These are phyloP conservation scores for Parasteatoda lunata DNA, from an alignment of 2,888 invertebrate genomes.

Conservation along the genomic window DNA sequence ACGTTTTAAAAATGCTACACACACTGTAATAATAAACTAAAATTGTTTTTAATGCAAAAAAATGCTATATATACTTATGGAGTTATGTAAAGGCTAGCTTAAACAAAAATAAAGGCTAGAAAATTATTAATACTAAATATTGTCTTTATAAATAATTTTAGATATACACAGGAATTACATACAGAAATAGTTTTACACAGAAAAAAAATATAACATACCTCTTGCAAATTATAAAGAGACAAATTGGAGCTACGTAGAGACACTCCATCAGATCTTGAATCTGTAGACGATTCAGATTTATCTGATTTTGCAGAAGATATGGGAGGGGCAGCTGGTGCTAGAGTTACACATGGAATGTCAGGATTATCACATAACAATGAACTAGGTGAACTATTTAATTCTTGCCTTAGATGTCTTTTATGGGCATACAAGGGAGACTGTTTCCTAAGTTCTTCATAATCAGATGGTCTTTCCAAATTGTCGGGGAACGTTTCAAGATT, in stretches of 20 bases:
- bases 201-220: slow-evolving; percentile 31
- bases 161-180: too few relatives aligned
- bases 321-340: slow-evolving; percentile 57
- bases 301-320: slow-evolving; percentile 48
- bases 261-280: slow-evolving; percentile 34
- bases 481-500: slow-evolving; percentile 67
- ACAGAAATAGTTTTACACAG: background rate
- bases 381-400: slow-evolving; percentile 62
- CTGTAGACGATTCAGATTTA: slow-evolving; percentile 55
- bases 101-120: too few relatives aligned
- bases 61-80: too few relatives aligned
- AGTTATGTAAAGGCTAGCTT: too few relatives aligned
- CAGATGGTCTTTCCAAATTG: slow-evolving; percentile 63
- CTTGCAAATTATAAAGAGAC: slow-evolving; percentile 16
- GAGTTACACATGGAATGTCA: slow-evolving; percentile 56
- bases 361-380: slow-evolving; percentile 65
- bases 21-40: too few relatives aligned
- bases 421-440: slow-evolving; percentile 53
- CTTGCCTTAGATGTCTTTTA: slow-evolving; percentile 45
- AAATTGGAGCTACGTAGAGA: slow-evolving; percentile 19
- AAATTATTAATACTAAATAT: too few relatives aligned
- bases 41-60: too few relatives aligned
- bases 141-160: too few relatives aligned
- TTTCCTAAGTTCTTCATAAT: slow-evolving; percentile 54
- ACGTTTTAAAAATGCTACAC: too few relatives aligned